These are phyloP conservation scores for Brenthis daphne DNA, from an alignment of 2,888 invertebrate genomes.

Conservation along the genomic window DNA sequence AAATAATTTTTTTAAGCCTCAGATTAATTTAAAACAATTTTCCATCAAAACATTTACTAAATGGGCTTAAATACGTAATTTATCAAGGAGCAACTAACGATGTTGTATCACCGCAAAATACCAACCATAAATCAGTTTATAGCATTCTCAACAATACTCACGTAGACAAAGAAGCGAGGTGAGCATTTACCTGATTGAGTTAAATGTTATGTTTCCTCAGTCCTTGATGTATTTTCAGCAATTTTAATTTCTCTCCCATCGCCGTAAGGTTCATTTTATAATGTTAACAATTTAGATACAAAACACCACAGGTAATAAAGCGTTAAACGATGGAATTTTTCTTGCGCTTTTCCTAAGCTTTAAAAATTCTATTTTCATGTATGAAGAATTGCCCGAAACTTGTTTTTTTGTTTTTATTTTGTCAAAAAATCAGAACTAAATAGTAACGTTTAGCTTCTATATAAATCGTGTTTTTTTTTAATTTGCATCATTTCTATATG, in stretches of 20 bases:
- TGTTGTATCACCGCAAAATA: slow-evolving; percentile 20
- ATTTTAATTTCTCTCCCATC: slow-evolving; percentile 4
- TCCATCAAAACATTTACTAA: background rate
- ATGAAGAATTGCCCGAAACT: too few relatives aligned
- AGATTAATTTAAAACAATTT: background rate
- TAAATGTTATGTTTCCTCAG: slow-evolving; percentile 38
- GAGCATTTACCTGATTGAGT: slow-evolving; percentile 42
- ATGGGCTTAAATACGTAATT: too few relatives aligned
- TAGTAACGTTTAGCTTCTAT: too few relatives aligned
- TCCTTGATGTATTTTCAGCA: background rate
- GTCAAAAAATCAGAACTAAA: too few relatives aligned
- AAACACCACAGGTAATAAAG: slow-evolving; percentile 12
- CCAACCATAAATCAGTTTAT: slow-evolving; percentile 28
- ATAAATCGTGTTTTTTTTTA: too few relatives aligned
- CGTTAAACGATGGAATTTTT: slow-evolving; percentile 19
- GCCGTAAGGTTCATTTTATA: slow-evolving; percentile 8
- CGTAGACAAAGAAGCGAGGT: slow-evolving; percentile 35
- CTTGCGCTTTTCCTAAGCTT: slow-evolving; percentile 13
- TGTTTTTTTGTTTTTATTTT: too few relatives aligned
- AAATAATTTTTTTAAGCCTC: background rate
- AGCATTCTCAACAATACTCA: slow-evolving; percentile 27
- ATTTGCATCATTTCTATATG: too few relatives aligned
- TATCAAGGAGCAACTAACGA: slow-evolving; percentile 6
- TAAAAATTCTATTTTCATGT: slow-evolving; percentile 11
- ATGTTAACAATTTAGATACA: background rate